phyloP scores from a whole-genome alignment of 2,797 vertebrate genomes.

The Gastrophryne carolinensis region DNA sequence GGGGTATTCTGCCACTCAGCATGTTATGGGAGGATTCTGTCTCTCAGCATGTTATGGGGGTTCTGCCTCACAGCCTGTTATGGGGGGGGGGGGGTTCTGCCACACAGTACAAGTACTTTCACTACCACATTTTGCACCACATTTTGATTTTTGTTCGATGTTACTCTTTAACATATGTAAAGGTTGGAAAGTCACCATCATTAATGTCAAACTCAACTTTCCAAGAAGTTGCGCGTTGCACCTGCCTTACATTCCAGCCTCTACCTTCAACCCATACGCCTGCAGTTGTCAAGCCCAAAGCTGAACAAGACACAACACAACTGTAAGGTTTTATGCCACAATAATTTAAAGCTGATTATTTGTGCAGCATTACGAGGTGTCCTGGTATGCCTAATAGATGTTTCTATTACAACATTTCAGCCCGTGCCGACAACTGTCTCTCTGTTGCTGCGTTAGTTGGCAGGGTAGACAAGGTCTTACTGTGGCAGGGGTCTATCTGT shows the following conservation, averaged over 20 bases:
- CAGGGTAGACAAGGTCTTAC: conserved; percentile 10
- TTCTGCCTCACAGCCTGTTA: too few species aligned
- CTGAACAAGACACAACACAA: background rate
- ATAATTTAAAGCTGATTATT: background rate
- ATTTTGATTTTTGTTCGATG: too few species aligned
- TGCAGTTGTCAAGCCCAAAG: background rate
- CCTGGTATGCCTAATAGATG: background rate
- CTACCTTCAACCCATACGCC: background rate
- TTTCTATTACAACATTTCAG: background rate
- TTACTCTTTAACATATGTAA: too few species aligned
- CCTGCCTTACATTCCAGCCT: background rate
- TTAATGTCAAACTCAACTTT: too few species aligned
- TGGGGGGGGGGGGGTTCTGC: too few species aligned
- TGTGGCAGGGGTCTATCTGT: background rate
- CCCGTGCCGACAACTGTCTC: background rate
- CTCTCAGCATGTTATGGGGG: too few species aligned
- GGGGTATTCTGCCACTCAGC: too few species aligned
- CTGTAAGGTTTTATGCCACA: background rate
- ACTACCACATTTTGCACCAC: too few species aligned
- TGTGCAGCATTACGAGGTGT: background rate
- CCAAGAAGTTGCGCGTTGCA: background rate
- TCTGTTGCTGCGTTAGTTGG: background rate
- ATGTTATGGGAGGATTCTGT: too few species aligned
- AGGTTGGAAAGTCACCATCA: too few species aligned
- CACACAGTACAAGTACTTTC: too few species aligned